These are phyloP conservation scores for Cladopsammia gracilis DNA, from an alignment of 64 coral and sea anemone species.

Conservation along the genomic window DNA sequence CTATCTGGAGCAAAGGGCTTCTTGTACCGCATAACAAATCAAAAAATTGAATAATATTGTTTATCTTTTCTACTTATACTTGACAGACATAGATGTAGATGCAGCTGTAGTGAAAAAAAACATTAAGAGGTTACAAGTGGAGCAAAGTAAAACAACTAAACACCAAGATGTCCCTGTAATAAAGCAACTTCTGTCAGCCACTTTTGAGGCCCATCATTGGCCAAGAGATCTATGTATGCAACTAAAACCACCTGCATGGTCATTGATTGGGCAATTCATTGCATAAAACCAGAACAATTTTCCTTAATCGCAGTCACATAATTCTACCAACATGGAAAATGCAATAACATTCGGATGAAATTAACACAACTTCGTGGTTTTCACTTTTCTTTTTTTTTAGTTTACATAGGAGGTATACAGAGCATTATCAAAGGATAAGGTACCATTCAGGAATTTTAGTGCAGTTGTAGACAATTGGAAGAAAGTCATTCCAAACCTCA, in stretches of 20 bases:
- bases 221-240: not conserved
- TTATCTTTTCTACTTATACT: not conserved
- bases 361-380: too few species aligned
- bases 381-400: not conserved
- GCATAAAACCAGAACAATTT: too few species aligned
- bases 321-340: too few species aligned
- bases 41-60: too few species aligned
- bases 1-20: too few species aligned
- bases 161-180: not conserved
- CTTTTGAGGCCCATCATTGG: not conserved
- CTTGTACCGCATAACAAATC: too few species aligned
- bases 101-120: not conserved
- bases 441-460: not conserved
- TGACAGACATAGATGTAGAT: not conserved
- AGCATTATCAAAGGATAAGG: not conserved
- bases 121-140: not conserved
- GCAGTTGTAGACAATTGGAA: not conserved
- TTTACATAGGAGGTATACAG: not conserved
- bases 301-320: too few species aligned
- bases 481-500: not conserved
- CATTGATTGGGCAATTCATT: not conserved
- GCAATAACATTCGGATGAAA: too few species aligned
- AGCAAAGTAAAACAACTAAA: not conserved
- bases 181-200: not conserved
- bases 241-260: not conserved